These are phyloP conservation scores for Phenacoccus solenopsis DNA, from an alignment of 1,140 invertebrate genomes.

Conservation along the genomic window DNA sequence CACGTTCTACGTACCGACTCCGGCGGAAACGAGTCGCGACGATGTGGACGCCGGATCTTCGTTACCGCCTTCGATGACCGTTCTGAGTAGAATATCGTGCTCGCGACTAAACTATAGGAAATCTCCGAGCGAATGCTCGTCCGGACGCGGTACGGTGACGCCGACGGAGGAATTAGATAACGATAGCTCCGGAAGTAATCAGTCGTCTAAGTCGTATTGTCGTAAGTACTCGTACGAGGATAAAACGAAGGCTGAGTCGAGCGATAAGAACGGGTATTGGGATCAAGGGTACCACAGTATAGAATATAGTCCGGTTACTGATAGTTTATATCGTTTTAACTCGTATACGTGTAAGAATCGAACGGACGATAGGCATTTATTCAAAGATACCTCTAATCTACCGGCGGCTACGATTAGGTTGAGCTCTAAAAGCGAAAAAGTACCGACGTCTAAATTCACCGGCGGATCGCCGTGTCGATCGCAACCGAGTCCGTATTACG, in stretches of 20 bases:
- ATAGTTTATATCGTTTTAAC: neutral
- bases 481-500: neutral
- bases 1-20: conserved; percentile 50
- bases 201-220: conserved; percentile 20
- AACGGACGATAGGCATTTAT: neutral
- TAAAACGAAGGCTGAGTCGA: neutral
- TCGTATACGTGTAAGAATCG: neutral
- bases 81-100: conserved; percentile 28
- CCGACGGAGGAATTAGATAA: conserved; percentile 25
- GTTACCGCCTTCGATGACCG: conserved; percentile 26
- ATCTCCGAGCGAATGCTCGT: conserved; percentile 25
- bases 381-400: neutral
- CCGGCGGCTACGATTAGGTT: neutral
- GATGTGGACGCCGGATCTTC: conserved; percentile 23
- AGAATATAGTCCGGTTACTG: conserved; percentile 18
- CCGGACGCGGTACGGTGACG: conserved; percentile 25
- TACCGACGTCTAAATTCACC: conserved; percentile 1
- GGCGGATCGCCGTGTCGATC: neutral
- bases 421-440: neutral
- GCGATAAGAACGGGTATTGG: conserved; percentile 14
- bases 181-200: conserved; percentile 25
- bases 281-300: conserved; percentile 28
- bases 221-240: conserved; percentile 11
- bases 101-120: conserved; percentile 17
- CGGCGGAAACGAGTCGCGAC: conserved; percentile 18